A percentile compares a stretch with the other conserved stretches of the same genome.
Conservation (phyloP, 2,797 vertebrate genomes). For the Nasua narica region DNA sequence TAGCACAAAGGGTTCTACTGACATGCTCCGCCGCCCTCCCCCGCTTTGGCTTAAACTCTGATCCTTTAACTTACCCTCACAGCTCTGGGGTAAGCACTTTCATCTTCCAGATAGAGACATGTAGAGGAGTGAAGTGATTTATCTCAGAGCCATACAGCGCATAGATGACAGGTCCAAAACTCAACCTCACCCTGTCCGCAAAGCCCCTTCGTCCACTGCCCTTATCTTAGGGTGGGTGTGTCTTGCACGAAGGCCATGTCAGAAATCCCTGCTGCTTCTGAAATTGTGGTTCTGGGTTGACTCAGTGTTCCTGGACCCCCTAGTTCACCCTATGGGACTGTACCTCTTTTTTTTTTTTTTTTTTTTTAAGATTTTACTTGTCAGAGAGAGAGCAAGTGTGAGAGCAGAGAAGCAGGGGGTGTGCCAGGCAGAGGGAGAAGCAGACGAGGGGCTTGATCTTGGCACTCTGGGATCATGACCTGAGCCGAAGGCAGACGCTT, state of each 20-base stretch:
- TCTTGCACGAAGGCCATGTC: neutral
- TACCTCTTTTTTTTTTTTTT: too few species aligned
- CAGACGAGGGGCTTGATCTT: neutral
- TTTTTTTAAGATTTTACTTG: too few species aligned
- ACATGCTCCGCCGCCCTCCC: neutral
- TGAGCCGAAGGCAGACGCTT: neutral
- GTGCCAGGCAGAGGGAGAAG: neutral
- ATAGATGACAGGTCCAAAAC: neutral
- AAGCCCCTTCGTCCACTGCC: neutral
- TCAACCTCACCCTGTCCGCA: neutral
- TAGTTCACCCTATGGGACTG: neutral
- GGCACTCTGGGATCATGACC: neutral
- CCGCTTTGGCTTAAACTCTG: neutral
- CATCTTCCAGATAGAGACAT: neutral
- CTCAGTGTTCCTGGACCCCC: neutral
- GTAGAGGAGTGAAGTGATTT: neutral
- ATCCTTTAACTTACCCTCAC: neutral
- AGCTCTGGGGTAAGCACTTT: neutral
- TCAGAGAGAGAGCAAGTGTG: too few species aligned
- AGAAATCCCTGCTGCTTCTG: neutral
- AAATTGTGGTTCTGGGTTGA: neutral
- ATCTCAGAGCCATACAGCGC: neutral
- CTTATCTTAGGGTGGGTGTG: neutral
- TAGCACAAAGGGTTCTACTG: neutral
- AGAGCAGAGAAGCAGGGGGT: neutral